phyloP scores from a whole-genome alignment of 2,113 vertebrate genomes.

The Heterochromis multidens region DNA sequence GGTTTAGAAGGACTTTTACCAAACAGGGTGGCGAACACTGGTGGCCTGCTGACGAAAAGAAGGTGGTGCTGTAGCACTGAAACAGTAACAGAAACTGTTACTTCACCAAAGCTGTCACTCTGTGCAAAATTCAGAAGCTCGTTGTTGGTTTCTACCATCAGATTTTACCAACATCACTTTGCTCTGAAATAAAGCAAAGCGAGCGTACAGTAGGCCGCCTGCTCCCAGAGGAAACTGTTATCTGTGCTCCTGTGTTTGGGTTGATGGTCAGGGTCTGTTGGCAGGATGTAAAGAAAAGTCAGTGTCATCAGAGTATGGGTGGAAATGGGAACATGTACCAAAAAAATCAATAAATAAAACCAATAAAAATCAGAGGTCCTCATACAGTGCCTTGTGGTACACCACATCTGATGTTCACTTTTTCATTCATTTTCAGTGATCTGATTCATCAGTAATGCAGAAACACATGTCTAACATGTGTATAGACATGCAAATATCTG shows the following conservation, averaged over 20 bases:
- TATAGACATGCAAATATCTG: neutral
- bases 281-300: neutral
- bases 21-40: too few species aligned
- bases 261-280: neutral
- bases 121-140: too few species aligned
- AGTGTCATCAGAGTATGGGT: neutral
- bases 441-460: neutral
- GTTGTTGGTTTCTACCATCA: too few species aligned
- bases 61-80: too few species aligned
- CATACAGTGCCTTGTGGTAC: neutral
- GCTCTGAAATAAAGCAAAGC: neutral
- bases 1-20: too few species aligned
- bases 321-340: neutral
- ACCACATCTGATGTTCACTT: neutral
- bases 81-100: too few species aligned
- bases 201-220: neutral
- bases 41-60: too few species aligned
- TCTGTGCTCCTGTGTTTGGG: neutral
- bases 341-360: too few species aligned
- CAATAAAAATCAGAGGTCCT: neutral
- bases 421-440: neutral
- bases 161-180: neutral
- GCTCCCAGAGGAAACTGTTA: neutral
- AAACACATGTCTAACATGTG: neutral
- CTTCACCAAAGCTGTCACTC: too few species aligned